Evolutionary conservation across 1,140 invertebrate genomes (phyloP), one percentile per base, ranked within the genome.

Genomic region (Elymnias hypermnestra): DNA sequence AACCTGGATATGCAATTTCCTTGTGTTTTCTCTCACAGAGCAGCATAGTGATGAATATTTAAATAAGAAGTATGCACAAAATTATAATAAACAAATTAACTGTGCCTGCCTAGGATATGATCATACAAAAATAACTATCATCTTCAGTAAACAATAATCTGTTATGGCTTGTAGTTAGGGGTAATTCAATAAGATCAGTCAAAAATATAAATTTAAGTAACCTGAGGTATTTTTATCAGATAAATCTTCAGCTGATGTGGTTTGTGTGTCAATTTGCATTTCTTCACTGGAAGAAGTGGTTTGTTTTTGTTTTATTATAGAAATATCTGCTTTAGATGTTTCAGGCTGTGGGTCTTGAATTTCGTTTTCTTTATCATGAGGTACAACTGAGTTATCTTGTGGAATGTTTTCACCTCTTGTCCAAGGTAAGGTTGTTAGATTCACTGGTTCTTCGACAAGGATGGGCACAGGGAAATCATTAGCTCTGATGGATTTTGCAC

Each of bases 211-310:
- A 49, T 10, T 35, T 38, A 23, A 63, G 56, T 49, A 57, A 82
- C 81, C 77, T 58, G 73, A 54, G 66, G 41, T 78, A 54, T 53
- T 72, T 72, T 82, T 83, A 28, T 85, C 82, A 55, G 73, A 72
- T 40, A 78, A 70, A 63, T 85, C 82, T 59, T 85, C 82, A 46
- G 57, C 63, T 41, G 76, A 63, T 18, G 70, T 72, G 21, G 68
- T 56, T 43, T 85, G 78, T 38, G 53, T 63, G 38, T 85, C 81
- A 54, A 81, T 57, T 63, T 79, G 77, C 73, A 83, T 82, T 17
- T 85, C 78, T 45, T 85, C 78, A 63, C 22, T 66, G n/a, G 44
- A 18, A 36, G 39, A 22, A 37, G 33, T 14, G 6, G 13, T 33
- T 36, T 40, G 38, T 53, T 68, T 72, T 23, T 44, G 13, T 56